Conservation (phyloP, 2,113 vertebrate genomes). For the Mungos mungo region DNA sequence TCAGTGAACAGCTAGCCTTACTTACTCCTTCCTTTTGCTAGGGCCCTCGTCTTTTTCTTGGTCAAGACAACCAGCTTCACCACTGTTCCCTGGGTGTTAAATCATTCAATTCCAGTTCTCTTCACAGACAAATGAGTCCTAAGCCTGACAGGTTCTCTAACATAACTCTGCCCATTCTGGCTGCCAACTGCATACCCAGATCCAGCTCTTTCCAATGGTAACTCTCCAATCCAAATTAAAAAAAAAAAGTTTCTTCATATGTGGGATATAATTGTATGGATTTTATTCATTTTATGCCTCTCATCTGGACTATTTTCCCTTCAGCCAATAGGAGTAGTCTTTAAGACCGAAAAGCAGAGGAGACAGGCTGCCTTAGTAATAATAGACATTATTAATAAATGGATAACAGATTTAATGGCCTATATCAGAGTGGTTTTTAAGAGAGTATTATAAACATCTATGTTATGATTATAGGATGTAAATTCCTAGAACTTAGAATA, state of each 20-base stretch:
- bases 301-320: background rate
- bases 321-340: background rate
- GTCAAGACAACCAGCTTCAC: background rate
- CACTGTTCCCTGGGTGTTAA: fast-evolving
- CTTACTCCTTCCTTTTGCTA: background rate
- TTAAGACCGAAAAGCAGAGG: background rate
- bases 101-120: background rate
- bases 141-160: background rate
- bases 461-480: background rate
- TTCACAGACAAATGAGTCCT: background rate
- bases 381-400: slow-evolving; percentile 8
- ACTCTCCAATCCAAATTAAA: background rate
- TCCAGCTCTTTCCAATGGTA: background rate
- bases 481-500: background rate
- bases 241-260: background rate
- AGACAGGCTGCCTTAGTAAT: background rate
- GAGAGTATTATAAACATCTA: background rate
- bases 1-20: background rate
- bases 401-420: background rate
- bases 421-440: background rate
- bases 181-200: background rate
- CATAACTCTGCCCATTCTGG: background rate
- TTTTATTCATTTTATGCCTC: background rate
- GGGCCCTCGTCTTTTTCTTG: background rate
- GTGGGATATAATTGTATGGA: background rate